A percentile compares a stretch with the other conserved stretches of the same genome.
These are phyloP conservation scores for Crocuta crocuta DNA, from an alignment of 2,113 vertebrate species.

Conservation along the genomic window DNA sequence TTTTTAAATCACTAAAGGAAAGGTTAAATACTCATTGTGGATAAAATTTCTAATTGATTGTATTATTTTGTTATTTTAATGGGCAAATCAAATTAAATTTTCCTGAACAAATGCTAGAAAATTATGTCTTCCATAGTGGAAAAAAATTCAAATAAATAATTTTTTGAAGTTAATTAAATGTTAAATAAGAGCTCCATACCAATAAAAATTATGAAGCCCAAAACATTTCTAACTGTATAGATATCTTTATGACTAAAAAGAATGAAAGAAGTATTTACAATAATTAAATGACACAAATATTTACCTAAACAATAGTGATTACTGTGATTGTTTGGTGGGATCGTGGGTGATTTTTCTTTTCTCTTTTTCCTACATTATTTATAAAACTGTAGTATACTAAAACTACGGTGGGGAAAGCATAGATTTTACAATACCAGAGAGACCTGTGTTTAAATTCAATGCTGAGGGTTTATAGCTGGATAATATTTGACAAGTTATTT, in stretches of 20 bases:
- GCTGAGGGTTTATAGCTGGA: background rate
- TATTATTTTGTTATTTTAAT: background rate
- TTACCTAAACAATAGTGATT: background rate
- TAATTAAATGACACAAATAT: background rate
- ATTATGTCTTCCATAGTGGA: accelerated
- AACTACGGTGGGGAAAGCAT: background rate
- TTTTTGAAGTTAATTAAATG: conserved; percentile 52
- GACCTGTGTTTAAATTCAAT: background rate
- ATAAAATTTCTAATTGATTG: background rate
- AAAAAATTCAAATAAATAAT: conserved; percentile 18
- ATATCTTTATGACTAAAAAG: conserved; percentile 55
- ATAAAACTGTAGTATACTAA: background rate
- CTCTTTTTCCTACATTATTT: background rate
- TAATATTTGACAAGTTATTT: background rate
- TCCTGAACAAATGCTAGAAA: background rate
- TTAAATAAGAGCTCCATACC: background rate
- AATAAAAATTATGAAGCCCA: background rate
- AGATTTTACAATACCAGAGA: background rate
- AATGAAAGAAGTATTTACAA: conserved; percentile 47
- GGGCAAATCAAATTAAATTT: background rate
- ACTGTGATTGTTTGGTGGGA: background rate
- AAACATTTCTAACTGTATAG: conserved; percentile 10
- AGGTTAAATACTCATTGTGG: background rate
- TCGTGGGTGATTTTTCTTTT: background rate
- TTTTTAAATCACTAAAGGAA: background rate